Conservation (phyloP, 1,140 invertebrate genomes). For the Potamilus streckersoni region DNA sequence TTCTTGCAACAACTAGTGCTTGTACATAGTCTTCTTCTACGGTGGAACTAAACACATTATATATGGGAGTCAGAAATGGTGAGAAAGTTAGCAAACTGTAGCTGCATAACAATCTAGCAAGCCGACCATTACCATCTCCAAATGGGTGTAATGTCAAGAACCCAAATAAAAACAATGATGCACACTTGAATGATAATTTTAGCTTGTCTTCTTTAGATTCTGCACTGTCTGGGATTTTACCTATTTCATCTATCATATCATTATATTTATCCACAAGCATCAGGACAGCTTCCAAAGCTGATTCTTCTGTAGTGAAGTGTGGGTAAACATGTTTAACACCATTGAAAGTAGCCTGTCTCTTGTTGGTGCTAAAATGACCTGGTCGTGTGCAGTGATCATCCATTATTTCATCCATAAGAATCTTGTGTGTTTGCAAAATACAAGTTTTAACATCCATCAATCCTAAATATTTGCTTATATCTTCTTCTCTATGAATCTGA, state of each 20-base stretch:
- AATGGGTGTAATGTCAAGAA: conserved; percentile 13
- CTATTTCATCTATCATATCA: background rate
- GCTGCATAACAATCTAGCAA: background rate
- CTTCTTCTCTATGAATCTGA: background rate
- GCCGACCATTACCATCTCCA: conserved; percentile 15
- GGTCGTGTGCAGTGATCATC: background rate
- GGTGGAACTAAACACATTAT: conserved; percentile 15
- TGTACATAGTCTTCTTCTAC: conserved; percentile 4
- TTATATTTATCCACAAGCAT: conserved; percentile 9
- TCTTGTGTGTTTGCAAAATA: background rate
- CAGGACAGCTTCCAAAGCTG: background rate
- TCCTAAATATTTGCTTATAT: background rate
- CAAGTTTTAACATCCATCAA: conserved; percentile 3
- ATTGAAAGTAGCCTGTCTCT: background rate
- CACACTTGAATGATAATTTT: conserved; percentile 7
- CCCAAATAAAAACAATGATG: conserved; percentile 4
- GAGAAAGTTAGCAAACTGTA: conserved; percentile 10
- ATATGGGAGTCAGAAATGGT: conserved; percentile 15
- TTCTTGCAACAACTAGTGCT: conserved; percentile 8
- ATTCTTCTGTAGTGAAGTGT: background rate
- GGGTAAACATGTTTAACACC: background rate
- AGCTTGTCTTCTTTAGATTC: background rate
- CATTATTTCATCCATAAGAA: conserved; percentile 4
- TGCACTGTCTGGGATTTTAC: background rate
- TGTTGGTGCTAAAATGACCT: background rate